Evolutionary conservation across 2,797 vertebrate genomes (phyloP).

Genomic region (Oreortyx pictus): DNA sequence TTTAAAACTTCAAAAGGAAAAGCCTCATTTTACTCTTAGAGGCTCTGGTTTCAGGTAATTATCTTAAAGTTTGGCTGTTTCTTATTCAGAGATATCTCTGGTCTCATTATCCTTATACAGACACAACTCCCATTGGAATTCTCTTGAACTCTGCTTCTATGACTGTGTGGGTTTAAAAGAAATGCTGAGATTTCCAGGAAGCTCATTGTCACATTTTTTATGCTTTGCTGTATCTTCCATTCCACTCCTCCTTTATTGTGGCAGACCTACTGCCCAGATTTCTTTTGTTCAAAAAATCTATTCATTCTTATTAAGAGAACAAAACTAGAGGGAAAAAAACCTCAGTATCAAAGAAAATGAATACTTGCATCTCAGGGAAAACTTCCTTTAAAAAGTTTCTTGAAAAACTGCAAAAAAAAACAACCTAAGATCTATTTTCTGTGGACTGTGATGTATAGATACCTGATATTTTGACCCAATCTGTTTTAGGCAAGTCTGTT

Average conservation of each 20-base stretch:
- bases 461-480: neutral
- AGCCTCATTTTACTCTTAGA: neutral
- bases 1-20: neutral
- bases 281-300: conserved; percentile 33
- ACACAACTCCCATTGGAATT: neutral
- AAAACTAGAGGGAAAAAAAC: neutral
- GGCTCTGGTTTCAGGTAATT: neutral
- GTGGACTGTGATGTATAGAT: neutral
- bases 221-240: neutral
- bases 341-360: conserved; percentile 43
- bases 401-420: conserved; percentile 37
- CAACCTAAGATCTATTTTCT: neutral
- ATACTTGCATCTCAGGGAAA: conserved; percentile 8
- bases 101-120: neutral
- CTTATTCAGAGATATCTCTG: neutral
- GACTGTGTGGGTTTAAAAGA: neutral
- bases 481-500: conserved; percentile 24
- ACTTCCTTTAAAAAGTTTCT: neutral
- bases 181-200: neutral
- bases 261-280: neutral
- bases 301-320: neutral
- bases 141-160: conserved; percentile 12
- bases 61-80: neutral
- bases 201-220: neutral
- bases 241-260: neutral